Evolutionary conservation across 2,113 vertebrate genomes (phyloP).

Genomic region (Rousettus leschenaultii): DNA sequence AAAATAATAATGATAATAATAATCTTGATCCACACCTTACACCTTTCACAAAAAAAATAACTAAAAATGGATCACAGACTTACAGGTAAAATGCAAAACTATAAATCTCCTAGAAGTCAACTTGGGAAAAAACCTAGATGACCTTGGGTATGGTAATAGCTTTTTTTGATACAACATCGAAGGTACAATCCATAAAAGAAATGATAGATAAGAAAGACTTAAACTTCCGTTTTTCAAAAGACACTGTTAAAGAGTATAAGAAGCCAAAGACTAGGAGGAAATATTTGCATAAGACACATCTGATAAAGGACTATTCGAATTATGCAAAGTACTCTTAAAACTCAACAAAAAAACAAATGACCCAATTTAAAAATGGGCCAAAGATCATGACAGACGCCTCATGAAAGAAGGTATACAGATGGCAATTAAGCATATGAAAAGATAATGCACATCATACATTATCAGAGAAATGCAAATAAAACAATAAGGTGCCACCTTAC

Average conservation of each 20-base stretch:
- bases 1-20: too few species aligned
- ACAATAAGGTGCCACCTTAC: neutral
- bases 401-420: neutral
- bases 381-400: neutral
- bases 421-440: neutral
- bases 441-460: neutral
- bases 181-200: neutral
- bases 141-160: neutral
- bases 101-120: neutral
- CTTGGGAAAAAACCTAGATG: neutral
- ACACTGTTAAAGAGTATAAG: neutral
- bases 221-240: neutral
- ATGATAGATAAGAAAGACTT: neutral
- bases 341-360: neutral
- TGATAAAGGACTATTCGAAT: neutral
- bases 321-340: neutral
- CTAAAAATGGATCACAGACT: neutral
- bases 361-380: neutral
- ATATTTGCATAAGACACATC: too few species aligned
- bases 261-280: neutral
- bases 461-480: neutral
- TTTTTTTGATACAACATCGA: neutral
- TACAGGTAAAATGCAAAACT: neutral
- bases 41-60: neutral
- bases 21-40: too few species aligned